Conservation (phyloP, 1,140 invertebrate species). For the Zophobas atratus region DNA sequence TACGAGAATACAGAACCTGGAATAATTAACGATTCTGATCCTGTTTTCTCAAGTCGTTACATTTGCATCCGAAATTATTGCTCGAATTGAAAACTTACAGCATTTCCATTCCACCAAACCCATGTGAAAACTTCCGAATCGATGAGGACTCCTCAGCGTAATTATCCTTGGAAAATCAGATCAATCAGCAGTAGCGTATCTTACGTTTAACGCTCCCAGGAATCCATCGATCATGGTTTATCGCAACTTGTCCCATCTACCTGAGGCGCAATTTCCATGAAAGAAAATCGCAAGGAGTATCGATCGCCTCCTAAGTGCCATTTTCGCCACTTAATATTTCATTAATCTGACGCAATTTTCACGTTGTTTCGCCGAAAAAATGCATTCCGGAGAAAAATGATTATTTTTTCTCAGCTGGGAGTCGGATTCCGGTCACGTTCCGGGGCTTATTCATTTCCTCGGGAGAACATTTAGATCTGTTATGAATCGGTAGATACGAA, state of each 20-base stretch:
- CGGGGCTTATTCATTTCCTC: slow-evolving; percentile 25
- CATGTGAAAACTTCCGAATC: neutral
- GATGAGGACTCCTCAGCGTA: neutral
- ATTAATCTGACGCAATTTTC: slow-evolving; percentile 22
- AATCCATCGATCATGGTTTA: slow-evolving; percentile 30
- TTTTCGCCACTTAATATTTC: slow-evolving; percentile 18
- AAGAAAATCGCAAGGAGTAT: slow-evolving; percentile 15
- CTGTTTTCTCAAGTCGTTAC: too few species aligned
- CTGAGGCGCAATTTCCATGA: slow-evolving; percentile 22
- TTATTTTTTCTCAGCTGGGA: slow-evolving; percentile 11
- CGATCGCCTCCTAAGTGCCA: neutral
- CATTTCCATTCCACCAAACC: too few species aligned
- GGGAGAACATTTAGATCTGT: slow-evolving; percentile 25
- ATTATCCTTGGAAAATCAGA: slow-evolving; percentile 26
- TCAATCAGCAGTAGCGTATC: slow-evolving; percentile 27
- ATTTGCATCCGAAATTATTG: too few species aligned
- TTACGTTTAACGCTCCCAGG: slow-evolving; percentile 8
- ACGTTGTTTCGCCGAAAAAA: neutral
- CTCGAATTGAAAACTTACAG: too few species aligned
- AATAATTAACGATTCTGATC: too few species aligned
- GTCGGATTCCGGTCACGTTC: slow-evolving; percentile 24
- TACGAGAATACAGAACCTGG: too few species aligned
- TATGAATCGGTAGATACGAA: slow-evolving; percentile 18
- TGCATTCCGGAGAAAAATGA: neutral
- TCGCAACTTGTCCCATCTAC: slow-evolving; percentile 12